Evolutionary conservation across 1,140 invertebrate species (phyloP).

Genomic region (Callitettix versicolor): DNA sequence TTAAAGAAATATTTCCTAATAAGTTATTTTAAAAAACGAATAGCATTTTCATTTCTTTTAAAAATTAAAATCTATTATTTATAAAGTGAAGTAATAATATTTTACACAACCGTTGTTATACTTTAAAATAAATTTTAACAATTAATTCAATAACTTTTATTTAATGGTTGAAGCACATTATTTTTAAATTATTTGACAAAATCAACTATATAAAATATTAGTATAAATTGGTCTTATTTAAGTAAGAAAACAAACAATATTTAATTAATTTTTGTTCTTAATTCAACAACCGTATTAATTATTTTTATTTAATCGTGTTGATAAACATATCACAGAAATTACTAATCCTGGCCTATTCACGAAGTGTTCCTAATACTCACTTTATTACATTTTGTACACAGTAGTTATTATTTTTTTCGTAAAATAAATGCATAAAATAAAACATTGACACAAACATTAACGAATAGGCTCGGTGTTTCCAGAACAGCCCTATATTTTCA

Average conservation of each 20-base stretch:
- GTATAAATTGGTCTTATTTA: conserved; percentile 8
- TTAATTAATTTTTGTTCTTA: neutral
- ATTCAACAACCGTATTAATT: neutral
- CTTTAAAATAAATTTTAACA: neutral
- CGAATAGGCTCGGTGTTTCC: too few species aligned
- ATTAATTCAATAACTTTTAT: neutral
- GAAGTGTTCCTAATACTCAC: too few species aligned
- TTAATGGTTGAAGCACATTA: neutral
- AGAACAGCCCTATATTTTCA: too few species aligned
- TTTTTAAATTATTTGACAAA: neutral
- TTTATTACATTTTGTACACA: too few species aligned
- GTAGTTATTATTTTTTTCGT: too few species aligned
- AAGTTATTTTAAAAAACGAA: too few species aligned
- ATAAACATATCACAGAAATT: conserved; percentile 14
- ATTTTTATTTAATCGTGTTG: conserved; percentile 1
- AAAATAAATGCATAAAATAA: too few species aligned
- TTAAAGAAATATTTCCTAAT: too few species aligned
- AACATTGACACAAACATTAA: too few species aligned
- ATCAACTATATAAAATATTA: conserved; percentile 1
- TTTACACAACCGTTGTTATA: neutral
- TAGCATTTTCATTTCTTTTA: too few species aligned
- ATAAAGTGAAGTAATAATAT: neutral
- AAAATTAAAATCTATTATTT: conserved; percentile 9
- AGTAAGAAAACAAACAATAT: conserved; percentile 2
- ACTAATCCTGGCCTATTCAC: neutral